phyloP scores from a whole-genome alignment of 1,140 invertebrate genomes.

The Sinonovacula constricta region DNA sequence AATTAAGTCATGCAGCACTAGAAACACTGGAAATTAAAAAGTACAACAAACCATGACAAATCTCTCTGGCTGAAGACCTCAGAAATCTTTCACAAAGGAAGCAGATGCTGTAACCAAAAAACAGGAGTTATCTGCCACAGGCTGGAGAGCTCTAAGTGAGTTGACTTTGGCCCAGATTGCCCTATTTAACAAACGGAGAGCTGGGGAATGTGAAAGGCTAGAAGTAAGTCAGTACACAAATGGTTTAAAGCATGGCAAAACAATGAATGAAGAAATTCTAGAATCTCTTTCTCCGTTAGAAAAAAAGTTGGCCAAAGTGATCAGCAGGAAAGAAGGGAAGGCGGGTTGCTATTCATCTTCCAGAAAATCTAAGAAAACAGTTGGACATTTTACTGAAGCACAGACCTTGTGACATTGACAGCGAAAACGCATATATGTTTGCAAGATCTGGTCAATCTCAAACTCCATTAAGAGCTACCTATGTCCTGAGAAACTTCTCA shows the following conservation, averaged over 20 bases:
- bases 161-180: too few relatives aligned
- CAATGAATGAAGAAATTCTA: constrained; percentile 8
- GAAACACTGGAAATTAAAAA: constrained; percentile 2
- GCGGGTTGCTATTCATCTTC: constrained; percentile 39
- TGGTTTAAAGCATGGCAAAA: too few relatives aligned
- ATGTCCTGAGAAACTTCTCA: too few relatives aligned
- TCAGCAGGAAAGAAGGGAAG: constrained; percentile 42
- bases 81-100: neutral
- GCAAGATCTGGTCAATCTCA: constrained; percentile 23
- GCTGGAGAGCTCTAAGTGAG: too few relatives aligned
- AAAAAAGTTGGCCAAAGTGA: neutral
- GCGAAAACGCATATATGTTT: constrained; percentile 45
- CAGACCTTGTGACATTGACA: constrained; percentile 8
- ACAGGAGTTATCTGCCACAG: too few relatives aligned
- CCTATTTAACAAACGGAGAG: too few relatives aligned
- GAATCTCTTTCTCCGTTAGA: constrained; percentile 29
- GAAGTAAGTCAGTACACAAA: too few relatives aligned
- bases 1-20: constrained; percentile 16
- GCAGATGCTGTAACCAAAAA: too few relatives aligned
- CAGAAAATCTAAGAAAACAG: too few relatives aligned
- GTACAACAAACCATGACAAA: constrained; percentile 5
- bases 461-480: too few relatives aligned
- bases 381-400: too few relatives aligned
- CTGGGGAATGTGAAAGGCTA: too few relatives aligned
- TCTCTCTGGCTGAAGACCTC: constrained; percentile 19